Evolutionary conservation across 1,140 invertebrate species (phyloP), one percentile per base, ranked within the genome.

Genomic region (Lysiphlebus fabarum): DNA sequence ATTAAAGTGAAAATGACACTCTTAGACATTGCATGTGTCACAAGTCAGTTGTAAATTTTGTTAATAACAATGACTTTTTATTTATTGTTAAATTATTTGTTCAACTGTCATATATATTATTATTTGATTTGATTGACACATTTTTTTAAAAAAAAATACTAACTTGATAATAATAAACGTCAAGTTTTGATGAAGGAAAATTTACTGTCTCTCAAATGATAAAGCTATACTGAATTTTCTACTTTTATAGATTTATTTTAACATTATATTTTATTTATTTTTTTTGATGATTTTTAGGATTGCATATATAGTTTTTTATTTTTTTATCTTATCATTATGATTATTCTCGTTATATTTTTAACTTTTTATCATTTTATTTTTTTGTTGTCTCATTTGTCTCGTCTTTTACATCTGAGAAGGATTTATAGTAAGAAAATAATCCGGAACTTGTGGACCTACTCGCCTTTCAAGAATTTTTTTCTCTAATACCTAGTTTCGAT

Each of bases 401-500:
- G 17, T 41, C 40, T 45, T 17, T 5, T 7, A 45, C 14, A 45
- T 45, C 44, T 14, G 11, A n/a, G n/a, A 14, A 45, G 44, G n/a
- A 45, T 45, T 45, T 45, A 45, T 7, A 5, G 44, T 10, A 5
- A 45, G 3, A 7, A 1, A 45, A 7, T n/a, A 14, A n/a, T 45
- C 11, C 14, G 14, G 14, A 45, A n/a, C 7, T 45, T 41, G 8
- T 41, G 40, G 11, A 8, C 40, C 8, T 42, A 9, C n/a, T 42
- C 41, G 9, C 41, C 41, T 10, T 42, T 42, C 9, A 42, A n/a
- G 41, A 42, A n/a, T 10, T 42, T 42, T 42, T 42, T 26, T 26
- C 17, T 42, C 41, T 42, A 42, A 42, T 42, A 42, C n/a, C 9
- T 42, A 34, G 12, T 34, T 56, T 56, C 54, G 43, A 56, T 56